These are phyloP conservation scores for Corydoras maculifer DNA, from an alignment of 2,113 vertebrate genomes.

Conservation along the genomic window DNA sequence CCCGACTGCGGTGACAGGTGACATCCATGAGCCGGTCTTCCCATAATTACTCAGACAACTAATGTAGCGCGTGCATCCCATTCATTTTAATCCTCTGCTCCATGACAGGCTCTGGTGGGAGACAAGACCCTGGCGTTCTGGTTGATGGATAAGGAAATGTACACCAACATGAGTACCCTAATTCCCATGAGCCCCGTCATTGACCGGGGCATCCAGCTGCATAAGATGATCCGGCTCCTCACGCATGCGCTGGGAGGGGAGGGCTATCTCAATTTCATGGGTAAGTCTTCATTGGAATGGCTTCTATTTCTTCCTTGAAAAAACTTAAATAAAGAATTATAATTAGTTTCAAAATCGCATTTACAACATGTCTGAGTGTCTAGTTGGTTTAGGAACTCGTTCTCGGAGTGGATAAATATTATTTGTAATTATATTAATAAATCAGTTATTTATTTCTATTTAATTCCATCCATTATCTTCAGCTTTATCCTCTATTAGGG, in stretches of 20 bases:
- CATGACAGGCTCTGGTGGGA: slow-evolving; percentile 83
- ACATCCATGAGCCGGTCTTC: slow-evolving; percentile 13
- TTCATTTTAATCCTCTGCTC: neutral
- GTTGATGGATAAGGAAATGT: slow-evolving; percentile 99
- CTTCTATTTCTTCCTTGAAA: too few species aligned
- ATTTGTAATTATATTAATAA: too few species aligned
- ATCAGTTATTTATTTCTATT: too few species aligned
- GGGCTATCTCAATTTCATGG: slow-evolving; percentile 97
- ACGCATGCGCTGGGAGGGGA: slow-evolving; percentile 89
- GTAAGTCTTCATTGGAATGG: slow-evolving; percentile 63
- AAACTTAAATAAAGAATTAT: too few species aligned
- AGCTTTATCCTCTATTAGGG: too few species aligned
- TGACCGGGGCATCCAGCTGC: slow-evolving; percentile 93
- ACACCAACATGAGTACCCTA: slow-evolving; percentile 86
- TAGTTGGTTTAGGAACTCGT: too few species aligned
- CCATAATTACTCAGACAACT: slow-evolving; percentile 14
- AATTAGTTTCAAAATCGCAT: too few species aligned
- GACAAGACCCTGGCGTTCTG: slow-evolving; percentile 95
- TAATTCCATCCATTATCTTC: too few species aligned
- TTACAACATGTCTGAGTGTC: too few species aligned
- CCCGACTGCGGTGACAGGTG: slow-evolving; percentile 5
- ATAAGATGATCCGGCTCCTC: slow-evolving; percentile 97
- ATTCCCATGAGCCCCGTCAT: slow-evolving; percentile 79
- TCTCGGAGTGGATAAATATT: too few species aligned
- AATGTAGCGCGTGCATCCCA: slow-evolving; percentile 3